Evolutionary conservation across 2,113 vertebrate species (phyloP).

Genomic region (Nesoenas mayeri): DNA sequence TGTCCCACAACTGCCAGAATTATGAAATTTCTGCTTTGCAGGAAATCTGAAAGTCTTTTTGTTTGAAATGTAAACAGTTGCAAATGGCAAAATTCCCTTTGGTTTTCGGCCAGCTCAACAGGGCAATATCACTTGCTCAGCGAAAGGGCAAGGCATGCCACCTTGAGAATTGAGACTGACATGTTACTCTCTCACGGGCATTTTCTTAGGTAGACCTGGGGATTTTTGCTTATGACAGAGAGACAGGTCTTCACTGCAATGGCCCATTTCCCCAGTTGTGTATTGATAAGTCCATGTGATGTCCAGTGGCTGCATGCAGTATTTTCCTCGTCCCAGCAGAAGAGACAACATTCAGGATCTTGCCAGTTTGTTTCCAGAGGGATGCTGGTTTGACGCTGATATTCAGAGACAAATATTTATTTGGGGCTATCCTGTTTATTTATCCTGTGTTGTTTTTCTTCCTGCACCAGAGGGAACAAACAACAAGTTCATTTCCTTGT

Average conservation of each 20-base stretch:
- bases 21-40: background rate
- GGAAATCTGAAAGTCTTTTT: background rate
- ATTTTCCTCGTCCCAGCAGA: background rate
- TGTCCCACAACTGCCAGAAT: background rate
- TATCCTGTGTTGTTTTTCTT: constrained; percentile 28
- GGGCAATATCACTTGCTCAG: background rate
- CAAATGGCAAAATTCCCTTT: background rate
- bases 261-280: background rate
- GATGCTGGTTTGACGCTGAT: background rate
- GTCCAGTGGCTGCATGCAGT: background rate
- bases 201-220: background rate
- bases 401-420: constrained; percentile 35
- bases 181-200: background rate
- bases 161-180: background rate
- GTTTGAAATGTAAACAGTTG: background rate
- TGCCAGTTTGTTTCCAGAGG: background rate
- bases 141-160: background rate
- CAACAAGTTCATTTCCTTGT: constrained; percentile 6
- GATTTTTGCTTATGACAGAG: background rate
- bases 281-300: background rate
- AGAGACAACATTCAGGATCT: background rate
- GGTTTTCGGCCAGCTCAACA: background rate
- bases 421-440: constrained; percentile 19
- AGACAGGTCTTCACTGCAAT: background rate
- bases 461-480: constrained; percentile 19